phyloP scores from a whole-genome alignment of 2,888 invertebrate genomes.

The Clitarchus hookeri region DNA sequence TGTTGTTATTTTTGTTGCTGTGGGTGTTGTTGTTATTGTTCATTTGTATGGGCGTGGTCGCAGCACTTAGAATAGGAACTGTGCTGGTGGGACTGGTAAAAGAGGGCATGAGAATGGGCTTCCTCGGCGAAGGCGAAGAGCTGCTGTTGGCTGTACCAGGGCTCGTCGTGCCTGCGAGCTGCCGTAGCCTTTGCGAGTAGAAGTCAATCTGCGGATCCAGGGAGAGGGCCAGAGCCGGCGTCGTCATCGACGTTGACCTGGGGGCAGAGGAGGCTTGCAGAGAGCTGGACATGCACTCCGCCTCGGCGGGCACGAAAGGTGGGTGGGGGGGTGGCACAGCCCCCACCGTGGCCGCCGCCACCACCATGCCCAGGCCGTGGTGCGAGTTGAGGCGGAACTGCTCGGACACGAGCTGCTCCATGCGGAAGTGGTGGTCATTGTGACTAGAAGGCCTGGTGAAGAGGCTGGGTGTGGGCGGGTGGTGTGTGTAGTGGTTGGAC shows the following conservation, averaged over 20 bases:
- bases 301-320: slow-evolving; percentile 58
- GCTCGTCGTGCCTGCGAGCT: slow-evolving; percentile 95
- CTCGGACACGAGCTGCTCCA: slow-evolving; percentile 83
- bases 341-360: slow-evolving; percentile 62
- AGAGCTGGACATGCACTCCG: slow-evolving; percentile 63
- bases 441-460: slow-evolving; percentile 78
- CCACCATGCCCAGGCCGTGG: slow-evolving; percentile 76
- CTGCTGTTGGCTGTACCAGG: slow-evolving; percentile 72
- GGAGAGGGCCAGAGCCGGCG: slow-evolving; percentile 63
- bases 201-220: slow-evolving; percentile 94
- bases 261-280: slow-evolving; percentile 55
- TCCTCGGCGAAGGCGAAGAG: slow-evolving; percentile 53
- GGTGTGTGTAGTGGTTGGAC: slow-evolving; percentile 39
- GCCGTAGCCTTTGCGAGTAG: slow-evolving; percentile 99
- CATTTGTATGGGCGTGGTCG: slow-evolving; percentile 43
- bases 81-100: slow-evolving; percentile 55
- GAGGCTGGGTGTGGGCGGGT: slow-evolving; percentile 61
- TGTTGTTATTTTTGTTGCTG: slow-evolving; percentile 53
- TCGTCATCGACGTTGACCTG: slow-evolving; percentile 42
- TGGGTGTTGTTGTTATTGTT: slow-evolving; percentile 53
- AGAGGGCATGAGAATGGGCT: slow-evolving; percentile 54
- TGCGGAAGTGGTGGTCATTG: slow-evolving; percentile 78
- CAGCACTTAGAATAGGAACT: slow-evolving; percentile 65
- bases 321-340: slow-evolving; percentile 55
- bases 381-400: slow-evolving; percentile 66